Evolutionary conservation across 2,888 invertebrate genomes (phyloP).

Genomic region (Dioctria rufipes): DNA sequence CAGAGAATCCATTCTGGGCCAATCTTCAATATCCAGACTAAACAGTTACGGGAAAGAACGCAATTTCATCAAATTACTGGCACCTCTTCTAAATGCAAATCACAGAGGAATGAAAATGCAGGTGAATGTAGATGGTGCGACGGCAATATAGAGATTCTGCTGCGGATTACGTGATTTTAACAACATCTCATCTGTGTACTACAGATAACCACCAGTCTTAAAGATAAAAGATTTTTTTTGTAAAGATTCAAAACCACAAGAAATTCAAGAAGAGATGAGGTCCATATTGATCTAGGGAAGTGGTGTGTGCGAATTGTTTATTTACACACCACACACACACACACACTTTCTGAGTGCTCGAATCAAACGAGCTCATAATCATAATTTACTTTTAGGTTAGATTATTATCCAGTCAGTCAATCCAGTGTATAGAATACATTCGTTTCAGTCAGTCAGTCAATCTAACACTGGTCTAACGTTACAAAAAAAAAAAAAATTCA

Average conservation of each 20-base stretch:
- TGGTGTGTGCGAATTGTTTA: not conserved
- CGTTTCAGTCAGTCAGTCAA: too few relatives aligned
- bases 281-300: not conserved
- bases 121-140: not conserved
- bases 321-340: not conserved
- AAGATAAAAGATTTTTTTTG: too few relatives aligned
- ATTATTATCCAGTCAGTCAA: too few relatives aligned
- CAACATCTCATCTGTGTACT: not conserved
- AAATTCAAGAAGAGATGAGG: too few relatives aligned
- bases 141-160: not conserved
- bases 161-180: constrained; percentile 11
- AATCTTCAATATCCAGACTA: not conserved
- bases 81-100: constrained; percentile 19
- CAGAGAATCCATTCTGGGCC: not conserved
- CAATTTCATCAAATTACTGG: constrained; percentile 12
- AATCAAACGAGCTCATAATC: not conserved
- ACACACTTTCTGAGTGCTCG: not conserved
- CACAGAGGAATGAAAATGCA: not conserved
- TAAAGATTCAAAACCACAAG: too few relatives aligned
- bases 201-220: too few relatives aligned
- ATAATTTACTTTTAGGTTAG: too few relatives aligned
- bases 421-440: too few relatives aligned
- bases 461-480: too few relatives aligned
- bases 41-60: not conserved
- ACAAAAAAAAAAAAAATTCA: too few relatives aligned